Base-by-base conservation (phyloP, 2,888 invertebrate species). In the Parapristionchus giblindavisi region DNA sequence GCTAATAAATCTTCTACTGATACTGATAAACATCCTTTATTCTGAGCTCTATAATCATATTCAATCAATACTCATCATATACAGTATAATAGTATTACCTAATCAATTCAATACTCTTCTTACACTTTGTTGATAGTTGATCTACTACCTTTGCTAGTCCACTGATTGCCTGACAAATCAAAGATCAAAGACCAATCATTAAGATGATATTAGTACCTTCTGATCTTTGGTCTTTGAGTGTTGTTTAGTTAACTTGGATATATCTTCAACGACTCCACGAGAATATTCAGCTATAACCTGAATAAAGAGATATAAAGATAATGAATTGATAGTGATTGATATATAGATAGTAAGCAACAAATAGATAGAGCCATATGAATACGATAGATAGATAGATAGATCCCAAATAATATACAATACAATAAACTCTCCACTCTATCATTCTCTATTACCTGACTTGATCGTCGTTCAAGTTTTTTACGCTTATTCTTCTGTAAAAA, bases 41-140 rank as follows among this genome's bases (percentile, higher is more conserved):
- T 82, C 63, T 82, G 83, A 29, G 79, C 78, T 73, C 81, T 78
- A 40, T 27, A 77, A 58, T 4, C 34, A 56, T 4, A n/a, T n/a
- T n/a, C n/a, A n/a, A n/a, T n/a, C n/a, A n/a, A n/a, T n/a, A 36
- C 24, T n/a, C 32, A 51, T 68, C 17, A 68, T n/a, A 27, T 68
- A n/a, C 29, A 68, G 11, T n/a, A 11, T 34, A 5, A 14, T 34
- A 38, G 29, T 56, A 72, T 70, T 70, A 85, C 83, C 83, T 77
- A 48, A 87, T 84, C 17, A 87, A 75, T 61, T 84, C 87, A 40
- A 87, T 87, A 66, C 83, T 84, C 77, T 84, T 85, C 65, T 87
- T 85, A 77, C 87, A 87, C 77, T 87, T 87, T 63, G 81, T 79
- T 14, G 86, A 87, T 2, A 87, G 77, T 73, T 84, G 82, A 76